Evolutionary conservation across 92 coral and sea anemone species (phyloP), one percentile per base, ranked within the genome.

Genomic region (Galaxea fascicularis): DNA sequence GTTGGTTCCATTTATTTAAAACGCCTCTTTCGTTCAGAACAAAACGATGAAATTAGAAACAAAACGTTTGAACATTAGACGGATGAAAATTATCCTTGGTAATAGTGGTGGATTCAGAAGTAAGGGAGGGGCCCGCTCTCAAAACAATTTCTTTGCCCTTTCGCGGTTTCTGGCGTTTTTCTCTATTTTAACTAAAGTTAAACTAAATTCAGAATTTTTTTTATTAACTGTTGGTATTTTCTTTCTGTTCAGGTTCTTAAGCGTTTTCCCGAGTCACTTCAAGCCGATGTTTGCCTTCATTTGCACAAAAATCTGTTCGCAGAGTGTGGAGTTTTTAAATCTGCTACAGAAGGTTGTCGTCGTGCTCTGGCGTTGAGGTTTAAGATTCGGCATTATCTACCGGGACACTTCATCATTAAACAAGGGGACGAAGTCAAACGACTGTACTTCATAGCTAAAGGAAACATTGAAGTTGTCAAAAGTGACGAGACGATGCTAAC

Each of bases 341-440:
- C 74, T 53, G 99, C 98, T 45, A 89, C 93, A 44, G 95, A 92
- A 27, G 98, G 98, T 17, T 96, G 98, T 65, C 82, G 93, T 74
- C 95, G 99, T 1, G 98, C 98, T 2, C 85, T 96, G 45, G 98
- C 99, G 1, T 85, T 96, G 68, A 89, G 95, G 71, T 96, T 96
- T 67, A 90, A 87, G 30, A 93, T 92, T 9, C 90, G 90, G 13
- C 95, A 94, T 77, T 94, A 91, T 29, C 91, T 96, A 4, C 99
- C 99, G 47, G 97, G 98, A 10, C 99, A 96, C 76, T 96, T 63
- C 79, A 87, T 96, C 68, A 88, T 96, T 60, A 95, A 95, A 74
- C 99, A 93, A 76, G 99, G 99, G n/a, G 99, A 96, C 71, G 96
- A 93, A 62, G 95, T 96, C 54, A 90, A 92, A 15, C 86, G 85